Evolutionary conservation across 2,888 invertebrate genomes (phyloP), one percentile per base, ranked within the genome.

Genomic region (Xanthia icteritia): DNA sequence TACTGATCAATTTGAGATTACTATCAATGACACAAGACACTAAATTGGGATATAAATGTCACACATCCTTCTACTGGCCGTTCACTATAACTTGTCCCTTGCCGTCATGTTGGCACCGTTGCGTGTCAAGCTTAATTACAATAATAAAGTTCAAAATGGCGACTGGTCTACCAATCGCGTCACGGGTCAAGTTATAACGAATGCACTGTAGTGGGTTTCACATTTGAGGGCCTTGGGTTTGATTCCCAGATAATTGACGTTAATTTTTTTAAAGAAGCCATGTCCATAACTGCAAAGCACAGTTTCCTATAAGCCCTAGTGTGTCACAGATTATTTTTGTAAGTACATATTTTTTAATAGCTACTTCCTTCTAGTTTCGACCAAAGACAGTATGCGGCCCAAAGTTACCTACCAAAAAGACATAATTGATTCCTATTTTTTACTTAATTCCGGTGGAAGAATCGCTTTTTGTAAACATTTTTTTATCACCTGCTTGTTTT

Each of bases 341-440:
- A 83, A 89, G 89, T 86, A 88, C 84, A 88, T 51, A 67, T 72
- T 81, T 78, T 76, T 89, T 89, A 87, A 85, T 88, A 90, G 90
- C 91, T 90, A 90, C 92, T 89, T 91, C 91, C 89, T 86, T 87
- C 84, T 89, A 88, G 85, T 90, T 85, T 89, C 91, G 92, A 95
- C 95, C 95, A 95, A 95, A 94, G 94, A 95, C 92, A 91, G 85
- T 88, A 88, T 90, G 90, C 92, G 91, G 93, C 94, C 94, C 93
- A 94, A 94, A 94, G 94, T 92, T 90, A 92, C 79, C 90, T 89
- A 90, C 95, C 95, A 94, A 95, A 95, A 96, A 96, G 94, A 95
- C 95, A 94, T 87, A 88, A 89, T 92, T 90, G 87, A 93, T 94
- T 94, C 94, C 94, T 94, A 93, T 92, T 91, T 90, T 91, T 91